Percentiles rank a stretch among this genome's conserved stretches.
Conservation (phyloP, 2,797 vertebrate genomes). For the Sarcophilus harrisii region DNA sequence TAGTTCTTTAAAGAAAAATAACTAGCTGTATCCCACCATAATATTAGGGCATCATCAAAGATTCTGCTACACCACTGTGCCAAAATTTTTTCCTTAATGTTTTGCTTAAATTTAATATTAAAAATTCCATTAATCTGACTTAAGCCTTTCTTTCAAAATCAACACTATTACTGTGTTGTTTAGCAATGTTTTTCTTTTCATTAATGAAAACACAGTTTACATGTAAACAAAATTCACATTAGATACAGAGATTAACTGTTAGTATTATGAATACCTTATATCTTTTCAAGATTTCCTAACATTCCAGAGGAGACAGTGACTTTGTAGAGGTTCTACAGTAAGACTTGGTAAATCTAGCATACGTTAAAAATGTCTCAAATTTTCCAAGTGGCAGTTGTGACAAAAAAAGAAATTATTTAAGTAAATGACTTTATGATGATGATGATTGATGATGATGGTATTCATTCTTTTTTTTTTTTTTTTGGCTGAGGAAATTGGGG, state of each 20-base stretch:
- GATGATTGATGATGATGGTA: neutral
- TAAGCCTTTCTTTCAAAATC: slow-evolving; percentile 27
- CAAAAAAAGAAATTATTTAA: slow-evolving; percentile 75
- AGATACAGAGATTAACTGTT: neutral
- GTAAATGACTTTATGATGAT: slow-evolving; percentile 20
- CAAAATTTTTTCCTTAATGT: slow-evolving; percentile 30
- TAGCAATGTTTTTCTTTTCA: slow-evolving; percentile 24
- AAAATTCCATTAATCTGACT: slow-evolving; percentile 27
- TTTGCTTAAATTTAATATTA: slow-evolving; percentile 44
- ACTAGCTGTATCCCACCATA: slow-evolving; percentile 21
- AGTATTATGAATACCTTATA: neutral
- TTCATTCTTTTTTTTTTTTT: neutral
- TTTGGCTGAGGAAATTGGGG: too few relatives aligned
- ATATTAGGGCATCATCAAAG: neutral
- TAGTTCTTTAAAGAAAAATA: slow-evolving; percentile 28
- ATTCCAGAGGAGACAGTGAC: slow-evolving; percentile 65
- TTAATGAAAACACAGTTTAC: slow-evolving; percentile 15
- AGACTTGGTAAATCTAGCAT: slow-evolving; percentile 55
- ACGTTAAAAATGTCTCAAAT: slow-evolving; percentile 56
- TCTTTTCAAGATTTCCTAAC: slow-evolving; percentile 69
- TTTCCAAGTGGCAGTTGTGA: slow-evolving; percentile 64
- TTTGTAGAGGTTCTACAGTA: slow-evolving; percentile 57
- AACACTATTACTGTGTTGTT: neutral
- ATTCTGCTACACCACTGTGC: neutral
- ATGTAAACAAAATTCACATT: neutral